Base-by-base conservation (phyloP, 2,113 vertebrate species). In the Hyaena hyaena region DNA sequence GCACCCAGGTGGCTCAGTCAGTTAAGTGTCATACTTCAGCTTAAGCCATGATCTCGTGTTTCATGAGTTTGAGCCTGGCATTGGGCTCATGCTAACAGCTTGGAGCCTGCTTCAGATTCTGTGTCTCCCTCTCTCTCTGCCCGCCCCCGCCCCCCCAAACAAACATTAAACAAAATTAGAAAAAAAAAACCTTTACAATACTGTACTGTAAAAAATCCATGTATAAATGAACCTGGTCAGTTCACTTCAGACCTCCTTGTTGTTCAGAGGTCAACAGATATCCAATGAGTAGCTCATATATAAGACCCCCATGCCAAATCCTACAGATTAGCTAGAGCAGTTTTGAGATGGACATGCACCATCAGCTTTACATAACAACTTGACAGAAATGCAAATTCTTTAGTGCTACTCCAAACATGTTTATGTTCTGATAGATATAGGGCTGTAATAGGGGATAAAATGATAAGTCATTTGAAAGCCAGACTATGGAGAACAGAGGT, bases 301-400 rank as follows among this genome's bases (percentile, higher is more conserved):
- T 79, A 58, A 80, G 45, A 58, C 15, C 16, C 10, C 5, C 21
- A 61, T 31, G 66, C 31, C 63, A 53, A 16, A 66, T 50, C 66
- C 26, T 61, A 39, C n/a, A 55, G 35, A 80, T 63, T 8, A 73
- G 17, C 43, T 58, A 33, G 24, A 68, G 55, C 7, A 66, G n/a
- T 39, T 86, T 55, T 90, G 28, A 76, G 33, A 33, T 31, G 48
- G 10, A 68, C 16, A 7, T 76, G 33, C 17, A 90, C 35, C 24
- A 65, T 53, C 58, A 71, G 58, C 33, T 86, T 86, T 23, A 95
- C 39, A 12, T 82, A 81, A 82, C 93, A 93, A 96, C 58, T 63
- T 93, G 7, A 79, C 3, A 90, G 81, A 91, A 90, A 87, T 31
- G 26, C 5, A 79, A 80, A 85, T 66, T 65, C 43, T n/a, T 95